phyloP scores from a whole-genome alignment of 2,113 vertebrate genomes.

The Miniopterus natalensis region DNA sequence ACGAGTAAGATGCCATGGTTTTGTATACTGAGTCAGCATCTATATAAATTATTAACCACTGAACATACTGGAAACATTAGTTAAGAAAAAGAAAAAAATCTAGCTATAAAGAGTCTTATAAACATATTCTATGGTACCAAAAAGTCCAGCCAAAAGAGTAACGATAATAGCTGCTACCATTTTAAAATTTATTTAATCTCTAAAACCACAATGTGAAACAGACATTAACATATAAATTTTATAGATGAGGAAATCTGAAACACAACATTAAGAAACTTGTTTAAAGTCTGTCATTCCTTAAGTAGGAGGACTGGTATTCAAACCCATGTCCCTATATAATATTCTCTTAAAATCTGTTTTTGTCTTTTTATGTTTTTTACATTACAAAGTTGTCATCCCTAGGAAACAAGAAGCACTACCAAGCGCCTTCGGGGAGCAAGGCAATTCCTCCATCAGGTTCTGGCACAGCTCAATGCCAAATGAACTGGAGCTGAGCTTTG shows the following conservation, averaged over 20 bases:
- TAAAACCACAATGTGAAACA: conserved; percentile 31
- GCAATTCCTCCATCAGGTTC: conserved; percentile 44
- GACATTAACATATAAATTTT: background rate
- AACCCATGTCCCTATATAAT: background rate
- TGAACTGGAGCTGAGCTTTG: background rate
- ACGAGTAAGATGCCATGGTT: background rate
- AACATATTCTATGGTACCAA: background rate
- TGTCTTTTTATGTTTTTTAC: background rate
- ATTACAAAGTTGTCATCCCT: conserved; percentile 13
- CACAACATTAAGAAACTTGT: conserved; percentile 40
- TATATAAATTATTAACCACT: conserved; percentile 38
- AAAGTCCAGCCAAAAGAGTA: conserved; percentile 6
- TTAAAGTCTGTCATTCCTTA: background rate
- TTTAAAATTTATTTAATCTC: conserved; percentile 30
- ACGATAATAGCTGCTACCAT: background rate
- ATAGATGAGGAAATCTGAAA: background rate
- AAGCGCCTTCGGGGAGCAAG: background rate
- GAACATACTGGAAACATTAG: conserved; percentile 54
- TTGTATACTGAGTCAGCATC: conserved; percentile 1
- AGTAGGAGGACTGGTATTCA: background rate
- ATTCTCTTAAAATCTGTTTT: background rate
- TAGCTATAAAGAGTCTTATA: background rate
- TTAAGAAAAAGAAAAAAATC: background rate
- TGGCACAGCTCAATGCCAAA: background rate
- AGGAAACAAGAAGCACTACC: conserved; percentile 47